Evolutionary conservation across 2,888 invertebrate species (phyloP).

Genomic region (Drosophila pegasa): DNA sequence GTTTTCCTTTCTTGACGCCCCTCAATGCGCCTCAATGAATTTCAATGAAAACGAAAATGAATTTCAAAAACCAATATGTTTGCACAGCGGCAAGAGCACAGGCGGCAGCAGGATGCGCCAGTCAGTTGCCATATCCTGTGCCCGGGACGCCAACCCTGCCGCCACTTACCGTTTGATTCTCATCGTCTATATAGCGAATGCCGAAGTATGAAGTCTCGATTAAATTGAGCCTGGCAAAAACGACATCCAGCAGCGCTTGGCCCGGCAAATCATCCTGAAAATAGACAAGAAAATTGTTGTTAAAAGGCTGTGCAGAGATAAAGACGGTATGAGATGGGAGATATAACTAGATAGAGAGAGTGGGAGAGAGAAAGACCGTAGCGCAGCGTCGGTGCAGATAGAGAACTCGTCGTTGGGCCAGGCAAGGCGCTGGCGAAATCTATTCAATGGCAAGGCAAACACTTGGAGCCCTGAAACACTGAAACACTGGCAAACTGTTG

Average conservation of each 20-base stretch:
- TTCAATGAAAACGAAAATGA: conserved; percentile 81
- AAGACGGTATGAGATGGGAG: conserved; percentile 3
- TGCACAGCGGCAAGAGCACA: conserved; percentile 40
- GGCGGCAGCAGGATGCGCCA: conserved; percentile 41
- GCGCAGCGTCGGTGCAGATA: conserved; percentile 5
- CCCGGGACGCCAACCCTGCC: neutral
- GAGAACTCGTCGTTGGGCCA: conserved; percentile 33
- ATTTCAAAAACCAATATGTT: conserved; percentile 79
- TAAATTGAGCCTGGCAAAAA: conserved; percentile 96
- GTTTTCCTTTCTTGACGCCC: conserved; percentile 56
- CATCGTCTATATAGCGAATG: conserved; percentile 95
- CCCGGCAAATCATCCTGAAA: conserved; percentile 95
- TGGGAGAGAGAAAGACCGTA: neutral
- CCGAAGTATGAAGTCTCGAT: conserved; percentile 98
- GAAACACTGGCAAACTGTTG: conserved; percentile 75
- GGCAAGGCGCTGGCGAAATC: conserved; percentile 46
- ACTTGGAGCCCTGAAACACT: conserved; percentile 49
- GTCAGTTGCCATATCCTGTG: conserved; percentile 46
- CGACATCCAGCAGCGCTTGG: conserved; percentile 95
- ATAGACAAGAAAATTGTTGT: conserved; percentile 78
- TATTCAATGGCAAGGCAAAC: conserved; percentile 59
- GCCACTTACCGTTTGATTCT: conserved; percentile 95
- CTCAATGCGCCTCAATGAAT: conserved; percentile 73
- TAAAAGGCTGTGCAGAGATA: conserved; percentile 52
- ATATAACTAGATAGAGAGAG: neutral